phyloP scores from a whole-genome alignment of 2,888 invertebrate genomes.

The Trachelus stipa region DNA sequence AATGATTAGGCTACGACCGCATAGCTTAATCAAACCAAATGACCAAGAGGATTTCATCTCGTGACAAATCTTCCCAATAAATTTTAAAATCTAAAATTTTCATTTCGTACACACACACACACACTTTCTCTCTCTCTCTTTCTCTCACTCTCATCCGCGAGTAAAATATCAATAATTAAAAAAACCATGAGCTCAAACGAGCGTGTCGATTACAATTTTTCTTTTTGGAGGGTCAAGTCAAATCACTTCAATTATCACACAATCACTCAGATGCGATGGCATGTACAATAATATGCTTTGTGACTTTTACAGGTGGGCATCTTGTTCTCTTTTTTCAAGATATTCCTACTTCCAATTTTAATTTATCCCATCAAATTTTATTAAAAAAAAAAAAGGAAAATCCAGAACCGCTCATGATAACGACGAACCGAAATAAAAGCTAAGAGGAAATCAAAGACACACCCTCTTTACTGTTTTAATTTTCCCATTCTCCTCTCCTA shows the following conservation, averaged over 20 bases:
- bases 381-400: constrained; percentile 16
- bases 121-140: neutral
- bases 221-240: constrained; percentile 56
- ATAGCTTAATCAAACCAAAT: constrained; percentile 58
- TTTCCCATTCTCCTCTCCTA: neutral
- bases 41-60: constrained; percentile 36
- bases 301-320: constrained; percentile 45
- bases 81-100: no score
- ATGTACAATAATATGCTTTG: constrained; percentile 51
- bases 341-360: no score
- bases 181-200: neutral
- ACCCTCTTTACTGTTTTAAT: no score
- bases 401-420: neutral
- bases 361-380: neutral
- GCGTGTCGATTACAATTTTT: constrained; percentile 1
- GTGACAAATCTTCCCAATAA: neutral
- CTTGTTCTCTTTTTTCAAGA: neutral
- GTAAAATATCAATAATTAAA: no score
- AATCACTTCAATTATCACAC: constrained; percentile 65
- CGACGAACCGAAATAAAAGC: no score
- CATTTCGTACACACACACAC: no score
- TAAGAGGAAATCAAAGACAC: no score
- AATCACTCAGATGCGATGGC: constrained; percentile 59
- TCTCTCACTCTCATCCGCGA: constrained; percentile 9
- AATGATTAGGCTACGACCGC: constrained; percentile 60